phyloP scores from a whole-genome alignment of 2,113 vertebrate species.

The Poecilia latipinna region DNA sequence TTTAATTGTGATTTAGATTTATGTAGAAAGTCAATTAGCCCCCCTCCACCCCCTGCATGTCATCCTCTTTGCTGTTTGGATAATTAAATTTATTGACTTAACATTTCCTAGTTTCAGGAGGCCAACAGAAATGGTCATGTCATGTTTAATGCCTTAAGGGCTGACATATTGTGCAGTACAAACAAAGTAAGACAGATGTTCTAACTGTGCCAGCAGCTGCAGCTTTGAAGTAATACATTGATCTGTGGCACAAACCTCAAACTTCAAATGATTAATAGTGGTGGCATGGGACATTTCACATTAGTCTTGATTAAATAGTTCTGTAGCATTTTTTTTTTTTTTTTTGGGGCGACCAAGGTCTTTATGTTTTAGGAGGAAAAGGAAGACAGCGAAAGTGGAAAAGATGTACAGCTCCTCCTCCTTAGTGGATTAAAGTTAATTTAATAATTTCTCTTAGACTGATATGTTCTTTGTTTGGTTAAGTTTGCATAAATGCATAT shows the following conservation, averaged over 20 bases:
- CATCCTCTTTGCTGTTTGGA: background rate
- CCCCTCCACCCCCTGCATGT: background rate
- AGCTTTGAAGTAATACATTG: constrained; percentile 57
- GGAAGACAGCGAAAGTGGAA: background rate
- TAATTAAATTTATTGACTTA: constrained; percentile 3
- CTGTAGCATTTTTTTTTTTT: constrained; percentile 45
- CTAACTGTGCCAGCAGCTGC: constrained; percentile 45
- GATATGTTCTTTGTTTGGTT: too few relatives aligned
- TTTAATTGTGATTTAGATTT: constrained; percentile 12
- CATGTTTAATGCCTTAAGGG: constrained; percentile 38
- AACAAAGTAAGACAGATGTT: constrained; percentile 37
- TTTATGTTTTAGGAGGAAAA: background rate
- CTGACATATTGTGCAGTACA: constrained; percentile 29
- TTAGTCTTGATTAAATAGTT: constrained; percentile 76
- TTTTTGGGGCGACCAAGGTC: constrained; percentile 9
- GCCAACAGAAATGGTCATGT: constrained; percentile 21
- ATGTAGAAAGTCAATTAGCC: constrained; percentile 22
- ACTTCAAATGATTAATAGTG: constrained; percentile 68
- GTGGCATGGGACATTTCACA: constrained; percentile 58
- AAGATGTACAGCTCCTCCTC: constrained; percentile 8
- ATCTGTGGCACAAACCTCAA: constrained; percentile 59
- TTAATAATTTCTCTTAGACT: constrained; percentile 5
- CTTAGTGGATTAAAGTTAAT: constrained; percentile 3
- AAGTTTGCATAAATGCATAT: too few relatives aligned
- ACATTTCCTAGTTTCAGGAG: constrained; percentile 19